Base-by-base conservation (phyloP, 2,113 vertebrate genomes). In the Pseudolaguvia tuberculata region DNA sequence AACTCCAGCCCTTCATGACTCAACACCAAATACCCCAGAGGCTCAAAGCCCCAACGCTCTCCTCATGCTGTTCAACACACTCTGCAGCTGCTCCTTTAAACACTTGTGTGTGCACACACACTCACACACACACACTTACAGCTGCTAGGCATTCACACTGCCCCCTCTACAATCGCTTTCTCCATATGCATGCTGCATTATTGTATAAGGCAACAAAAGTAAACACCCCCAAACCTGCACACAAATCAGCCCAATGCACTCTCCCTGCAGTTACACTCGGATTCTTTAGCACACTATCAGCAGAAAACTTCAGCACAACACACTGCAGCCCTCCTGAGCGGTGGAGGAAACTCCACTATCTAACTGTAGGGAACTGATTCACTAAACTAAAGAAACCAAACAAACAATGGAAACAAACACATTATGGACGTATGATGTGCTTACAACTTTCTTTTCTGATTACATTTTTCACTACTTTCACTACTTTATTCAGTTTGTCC, bases 11-110 rank as follows among this genome's bases (percentile, higher is more conserved):
- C 72, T 69, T 86, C 83, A 82, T 75, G 61, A 68, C 81, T 75
- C 71, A 85, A 86, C 55, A 47, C 82, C 83, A 85, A 87, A 79
- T 69, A 83, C 77, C 81, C 73, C 87, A 78, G 57, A 61, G 70
- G 47, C 76, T n/a, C 61, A 58, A 27, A 48, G 58, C 83, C 81
- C 51, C 59, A 70, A 23, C 51, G 61, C 75, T 55, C 73, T 59
- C 48, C 58, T 73, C 77, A 79, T 81, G 80, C 82, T 75, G 61
- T 82, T 76, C 76, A 70, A 80, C 78, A 88, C 74, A 78, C 68
- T 58, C 39, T 77, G 75, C 88, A 91, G 89, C 89, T 90, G 89
- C 83, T 86, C 50, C 83, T 82, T 71, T 66, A 82, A 21, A 85
- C 71, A 80, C 15, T 82, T 75, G 68, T 21, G 10, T 21, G 25